Base-by-base conservation (phyloP, 2,113 vertebrate species). In the Phoenicopterus ruber region DNA sequence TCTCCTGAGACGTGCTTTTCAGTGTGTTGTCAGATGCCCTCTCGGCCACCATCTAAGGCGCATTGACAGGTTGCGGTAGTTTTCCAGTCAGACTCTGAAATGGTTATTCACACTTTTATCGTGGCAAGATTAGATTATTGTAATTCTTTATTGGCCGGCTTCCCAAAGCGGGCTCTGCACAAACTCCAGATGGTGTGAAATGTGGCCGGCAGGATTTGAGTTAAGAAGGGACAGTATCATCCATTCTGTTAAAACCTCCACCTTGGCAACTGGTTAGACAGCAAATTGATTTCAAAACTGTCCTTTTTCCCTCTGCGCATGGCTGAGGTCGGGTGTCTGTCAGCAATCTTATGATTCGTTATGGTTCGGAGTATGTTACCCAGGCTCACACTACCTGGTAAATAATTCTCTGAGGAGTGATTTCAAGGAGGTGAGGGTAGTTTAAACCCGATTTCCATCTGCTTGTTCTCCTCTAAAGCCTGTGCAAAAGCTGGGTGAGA, bases 181-280 rank as follows among this genome's bases (percentile, higher is more conserved):
- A 96, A 96, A 88, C 89, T 94, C 93, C 96, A 97, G 95, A 95
- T 95, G 94, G 96, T 92, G 93, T 88, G 93, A 96, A 96, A 96
- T 34, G 76, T 42, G 77, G 90, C 74, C 6, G 0, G 38, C 86
- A 80, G 93, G 85, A 96, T 92, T 89, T 87, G 88, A 96, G 82
- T 85, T 95, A 94, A 96, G 89, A 94, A 92, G 81, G 84, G 92
- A 88, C 80, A 84, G 55, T 77, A 77, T 84, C 89, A 91, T 63
- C 80, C 62, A 26, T 85, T 90, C 91, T 86, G 61, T 74, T 89
- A 73, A 94, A 92, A 73, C 15, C 54, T 90, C 91, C 90, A 91
- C 95, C 73, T 81, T 94, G 87, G 93, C 84, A 97, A 95, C 62
- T 95, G 63, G 54, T 87, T 74, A 86, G 84, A 52, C 25, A 79